Base-by-base conservation (phyloP, 2,797 vertebrate species). In the Carduelis carduelis region DNA sequence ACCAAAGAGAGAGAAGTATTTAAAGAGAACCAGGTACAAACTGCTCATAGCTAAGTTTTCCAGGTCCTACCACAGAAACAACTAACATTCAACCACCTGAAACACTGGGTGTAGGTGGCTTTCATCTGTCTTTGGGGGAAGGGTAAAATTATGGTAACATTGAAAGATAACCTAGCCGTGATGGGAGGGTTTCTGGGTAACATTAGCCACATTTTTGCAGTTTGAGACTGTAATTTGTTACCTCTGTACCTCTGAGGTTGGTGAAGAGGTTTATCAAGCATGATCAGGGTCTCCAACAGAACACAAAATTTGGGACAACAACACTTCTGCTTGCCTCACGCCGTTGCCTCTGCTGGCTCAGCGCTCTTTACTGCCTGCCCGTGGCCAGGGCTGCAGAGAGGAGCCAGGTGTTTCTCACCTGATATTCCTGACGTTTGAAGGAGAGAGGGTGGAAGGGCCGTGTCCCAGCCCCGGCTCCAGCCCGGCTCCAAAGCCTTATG, bases 11-110 rank as follows among this genome's bases (percentile, higher is more conserved):
- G 34, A 74, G 28, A 21, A 66, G 6, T 35, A 72, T 43, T 89
- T 30, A 35, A 71, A 68, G 59, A 72, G 14, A 16, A 74, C 11
- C 61, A 50, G 17, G 35, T 49, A 91, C 47, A 87, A 95, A 68
- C 39, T 35, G 79, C 47, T 66, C 32, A 37, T 6, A 55, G 8
- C 9, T 65, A 87, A 49, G 12, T 79, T 81, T 75, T 74, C 68
- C 69, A 77, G 57, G 18, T 91, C 53, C 37, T 84, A 53, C 68
- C 56, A 82, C 59, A 83, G 44, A 83, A 88, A 47, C n/a, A 91
- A 28, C 65, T 64, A 39, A 52, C 21, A 76, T 37, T 66, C 41
- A 93, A 50, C 74, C 61, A 43, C 78, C 68, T 64, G 60, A 94
- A 83, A 69, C 63, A 37, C n/a, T 56, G 47, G 12, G 14, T 34